Base-by-base conservation (phyloP, 2,113 vertebrate genomes). In the Nesogale talazaci region DNA sequence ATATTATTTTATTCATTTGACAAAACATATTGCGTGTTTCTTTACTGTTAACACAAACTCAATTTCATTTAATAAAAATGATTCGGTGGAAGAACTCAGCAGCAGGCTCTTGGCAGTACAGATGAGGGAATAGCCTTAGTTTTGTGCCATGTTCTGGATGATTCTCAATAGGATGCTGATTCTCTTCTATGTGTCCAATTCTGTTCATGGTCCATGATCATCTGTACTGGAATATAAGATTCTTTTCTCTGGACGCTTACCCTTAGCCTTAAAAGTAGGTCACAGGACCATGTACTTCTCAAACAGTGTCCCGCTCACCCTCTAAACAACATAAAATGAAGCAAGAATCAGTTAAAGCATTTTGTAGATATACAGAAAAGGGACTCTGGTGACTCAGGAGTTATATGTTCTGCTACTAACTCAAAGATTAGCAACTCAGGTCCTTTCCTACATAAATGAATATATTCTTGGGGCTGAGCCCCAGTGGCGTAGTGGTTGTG, bases 21-120 rank as follows among this genome's bases (percentile, higher is more conserved):
- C 88, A 85, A 84, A 85, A 61, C 2, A 69, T 59, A 83, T 52
- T 52, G 34, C 80, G 76, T 3, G 93, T 52, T 85, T 91, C 23
- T 82, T 52, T 56, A 27, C 36, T 56, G 8, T 36, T 87, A 90
- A 42, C 19, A 89, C 85, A 95, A n/a, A 23, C 3, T 17, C 38
- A 63, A 17, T 70, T 93, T 91, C 52, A 40, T 91, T 76, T 75
- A 61, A 22, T 7, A 74, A 85, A 77, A 80, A 27, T 29, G 57
- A 15, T 59, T 80, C n/a, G 1, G 19, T 83, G 23, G 72, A 23
- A 89, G 56, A 70, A 89, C 78, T 86, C 77, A 86, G 80, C 46
- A 82, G 76, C 84, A 88, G 77, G 8, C 25, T 5, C 29, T 82
- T 81, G 70, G 76, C 19, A 77, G 3, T 82, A 27, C 72, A 56